Percentiles rank a stretch among this genome's conserved stretches.
Conservation (phyloP, 2,113 vertebrate genomes). For the Elaphurus davidianus region DNA sequence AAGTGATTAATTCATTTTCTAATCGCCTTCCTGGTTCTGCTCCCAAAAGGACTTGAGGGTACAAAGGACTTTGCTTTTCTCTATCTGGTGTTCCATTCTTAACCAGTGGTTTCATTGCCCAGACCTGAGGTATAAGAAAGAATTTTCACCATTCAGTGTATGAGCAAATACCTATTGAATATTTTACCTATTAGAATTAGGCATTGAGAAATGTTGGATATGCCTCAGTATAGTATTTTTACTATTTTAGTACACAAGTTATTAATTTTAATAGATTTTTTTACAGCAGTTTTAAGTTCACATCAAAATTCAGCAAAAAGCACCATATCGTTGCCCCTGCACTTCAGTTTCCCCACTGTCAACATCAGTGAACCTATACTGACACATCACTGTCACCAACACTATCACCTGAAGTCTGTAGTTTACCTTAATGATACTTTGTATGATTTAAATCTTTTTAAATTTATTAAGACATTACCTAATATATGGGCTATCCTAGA, state of each 20-base stretch:
- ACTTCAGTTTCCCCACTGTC: neutral
- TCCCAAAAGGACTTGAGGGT: neutral
- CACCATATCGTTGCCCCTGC: neutral
- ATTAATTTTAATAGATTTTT: neutral
- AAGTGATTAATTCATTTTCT: neutral
- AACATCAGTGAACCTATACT: neutral
- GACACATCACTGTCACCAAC: neutral
- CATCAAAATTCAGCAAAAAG: neutral
- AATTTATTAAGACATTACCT: neutral
- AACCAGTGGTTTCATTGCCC: neutral
- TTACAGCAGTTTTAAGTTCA: slow-evolving; percentile 16
- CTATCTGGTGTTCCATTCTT: neutral
- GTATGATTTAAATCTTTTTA: neutral
- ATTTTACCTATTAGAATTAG: neutral
- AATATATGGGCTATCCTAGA: neutral
- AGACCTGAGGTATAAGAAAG: neutral
- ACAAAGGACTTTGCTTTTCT: neutral
- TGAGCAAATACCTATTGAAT: neutral
- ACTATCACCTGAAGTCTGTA: neutral
- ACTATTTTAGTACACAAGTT: neutral
- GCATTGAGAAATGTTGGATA: neutral
- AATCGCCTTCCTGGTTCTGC: neutral
- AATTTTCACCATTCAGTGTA: neutral
- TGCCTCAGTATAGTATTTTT: neutral
- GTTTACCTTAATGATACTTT: neutral